phyloP scores from a whole-genome alignment of 2,113 vertebrate genomes.

The Dendrocopos noguchii region DNA sequence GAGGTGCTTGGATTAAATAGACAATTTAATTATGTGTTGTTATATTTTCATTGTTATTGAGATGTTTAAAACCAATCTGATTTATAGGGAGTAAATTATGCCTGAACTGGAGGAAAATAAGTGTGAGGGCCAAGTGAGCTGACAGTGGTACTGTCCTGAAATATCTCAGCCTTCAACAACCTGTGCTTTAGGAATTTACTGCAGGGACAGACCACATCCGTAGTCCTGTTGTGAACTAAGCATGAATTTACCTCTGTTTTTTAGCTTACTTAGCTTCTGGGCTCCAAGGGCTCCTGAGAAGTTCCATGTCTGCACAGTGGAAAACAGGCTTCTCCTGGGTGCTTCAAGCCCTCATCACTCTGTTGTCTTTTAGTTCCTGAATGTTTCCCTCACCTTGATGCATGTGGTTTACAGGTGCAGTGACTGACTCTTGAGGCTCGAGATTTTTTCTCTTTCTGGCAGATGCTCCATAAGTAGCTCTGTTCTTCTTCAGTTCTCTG shows the following conservation, averaged over 20 bases:
- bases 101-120: not conserved
- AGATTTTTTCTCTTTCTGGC: not conserved
- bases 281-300: not conserved
- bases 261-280: not conserved
- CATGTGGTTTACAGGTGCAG: not conserved
- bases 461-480: accelerated
- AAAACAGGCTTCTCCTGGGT: not conserved
- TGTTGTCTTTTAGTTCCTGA: not conserved
- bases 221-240: not conserved
- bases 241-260: not conserved
- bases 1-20: not conserved
- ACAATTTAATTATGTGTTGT: not conserved
- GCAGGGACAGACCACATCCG: not conserved
- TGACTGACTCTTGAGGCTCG: not conserved
- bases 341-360: not conserved
- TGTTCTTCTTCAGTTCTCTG: not conserved
- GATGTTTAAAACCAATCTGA: not conserved
- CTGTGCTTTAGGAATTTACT: not conserved
- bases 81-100: not conserved
- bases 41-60: not conserved
- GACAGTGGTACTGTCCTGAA: not conserved
- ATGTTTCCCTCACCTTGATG: not conserved
- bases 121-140: accelerated
- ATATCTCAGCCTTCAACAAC: not conserved
- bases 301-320: not conserved